Evolutionary conservation across 1,140 invertebrate genomes (phyloP), one percentile per base, ranked within the genome.

Genomic region (Zaprionus vittiger): DNA sequence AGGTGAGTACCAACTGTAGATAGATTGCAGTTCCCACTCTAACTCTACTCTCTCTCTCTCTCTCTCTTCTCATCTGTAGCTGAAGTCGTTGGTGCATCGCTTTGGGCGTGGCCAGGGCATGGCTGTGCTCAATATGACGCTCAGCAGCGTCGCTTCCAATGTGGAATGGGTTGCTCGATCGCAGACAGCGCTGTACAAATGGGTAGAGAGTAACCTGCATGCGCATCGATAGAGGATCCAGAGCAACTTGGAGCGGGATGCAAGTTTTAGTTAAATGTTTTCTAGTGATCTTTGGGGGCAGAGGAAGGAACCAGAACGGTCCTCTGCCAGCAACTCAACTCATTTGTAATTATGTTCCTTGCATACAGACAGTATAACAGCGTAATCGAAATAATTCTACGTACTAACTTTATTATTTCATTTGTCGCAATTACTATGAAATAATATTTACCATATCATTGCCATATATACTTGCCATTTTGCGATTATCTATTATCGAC

Each of bases 1-100:
- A 96, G 94, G 96, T 96, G 87, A 80, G 74, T 17, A 6, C 7
- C 7, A 31, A 7, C 1, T 31, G 2, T 44, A 12, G 15, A 49
- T 34, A 17, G 22, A 37, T 37, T 57, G n/a, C 6, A 15, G 20
- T 15, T 17, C 22, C 11, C 3, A 24, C 2, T 14, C 4, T 14
- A 11, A 66, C 4, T 20, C 0, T 24, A 22, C 57, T 2, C 55
- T 7, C 9, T 37, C 26, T 37, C 26, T 26, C 44, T 70, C 3
- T 24, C 17, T 31, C 67, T 2, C 17, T 24, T 26, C 54, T 2
- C 55, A 11, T 41, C 65, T 59, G 4, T 34, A 92, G 91, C 80
- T 93, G 1, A 93, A 92, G 61, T 93, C 92, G 2, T 54, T 92
- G 64, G 89, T 93, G 44, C 91, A 93, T 87, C 86, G 92, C 17